These are phyloP conservation scores for Sebastes glaucus DNA, from an alignment of 2,797 vertebrate species.

Conservation along the genomic window DNA sequence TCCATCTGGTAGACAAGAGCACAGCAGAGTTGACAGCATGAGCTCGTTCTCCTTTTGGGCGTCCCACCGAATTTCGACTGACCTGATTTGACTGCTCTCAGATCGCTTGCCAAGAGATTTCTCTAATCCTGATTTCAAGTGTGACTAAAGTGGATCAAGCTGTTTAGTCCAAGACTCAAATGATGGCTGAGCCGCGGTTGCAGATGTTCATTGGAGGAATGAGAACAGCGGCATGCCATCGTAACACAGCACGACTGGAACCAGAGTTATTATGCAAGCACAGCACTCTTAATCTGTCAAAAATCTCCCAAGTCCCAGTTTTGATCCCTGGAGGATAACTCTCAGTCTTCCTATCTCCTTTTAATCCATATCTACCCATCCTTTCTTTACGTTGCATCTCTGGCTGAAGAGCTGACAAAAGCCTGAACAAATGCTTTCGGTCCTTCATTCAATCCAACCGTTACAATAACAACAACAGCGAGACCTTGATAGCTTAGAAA, in stretches of 20 bases:
- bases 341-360: neutral
- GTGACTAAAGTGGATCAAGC: slow-evolving; percentile 78
- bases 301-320: slow-evolving; percentile 43
- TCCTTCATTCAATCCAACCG: neutral
- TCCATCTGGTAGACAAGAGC: slow-evolving; percentile 60
- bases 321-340: slow-evolving; percentile 34
- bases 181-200: slow-evolving; percentile 54
- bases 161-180: slow-evolving; percentile 69
- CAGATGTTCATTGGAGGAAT: slow-evolving; percentile 61
- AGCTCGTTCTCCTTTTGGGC: slow-evolving; percentile 48
- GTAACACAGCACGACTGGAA: slow-evolving; percentile 10
- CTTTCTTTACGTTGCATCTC: neutral
- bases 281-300: slow-evolving; percentile 46
- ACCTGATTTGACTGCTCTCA: slow-evolving; percentile 72
- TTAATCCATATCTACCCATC: slow-evolving; percentile 7
- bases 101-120: slow-evolving; percentile 70
- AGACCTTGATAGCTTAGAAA: slow-evolving; percentile 4
- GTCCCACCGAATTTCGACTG: slow-evolving; percentile 60
- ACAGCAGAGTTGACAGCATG: slow-evolving; percentile 45
- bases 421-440: neutral
- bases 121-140: slow-evolving; percentile 77
- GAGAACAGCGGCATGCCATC: slow-evolving; percentile 52
- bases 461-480: neutral
- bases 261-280: slow-evolving; percentile 50
- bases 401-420: slow-evolving; percentile 1